Evolutionary conservation across 2,113 vertebrate genomes (phyloP).

Genomic region (Colius striatus): DNA sequence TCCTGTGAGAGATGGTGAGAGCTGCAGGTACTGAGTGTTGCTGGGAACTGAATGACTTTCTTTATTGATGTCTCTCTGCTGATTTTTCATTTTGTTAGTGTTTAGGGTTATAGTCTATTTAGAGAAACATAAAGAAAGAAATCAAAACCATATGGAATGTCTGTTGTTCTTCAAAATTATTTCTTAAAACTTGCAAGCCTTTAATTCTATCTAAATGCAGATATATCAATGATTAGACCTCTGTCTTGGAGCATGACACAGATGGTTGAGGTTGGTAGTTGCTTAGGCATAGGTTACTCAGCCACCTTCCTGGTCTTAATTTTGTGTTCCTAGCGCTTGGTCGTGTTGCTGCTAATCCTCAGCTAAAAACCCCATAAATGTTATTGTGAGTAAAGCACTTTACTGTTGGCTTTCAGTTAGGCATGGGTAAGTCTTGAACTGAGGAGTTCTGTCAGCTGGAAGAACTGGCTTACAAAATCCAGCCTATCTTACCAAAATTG

Average conservation of each 20-base stretch:
- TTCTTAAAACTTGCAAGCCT: neutral
- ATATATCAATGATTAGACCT: neutral
- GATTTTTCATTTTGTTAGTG: neutral
- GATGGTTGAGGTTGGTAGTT: neutral
- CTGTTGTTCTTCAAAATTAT: neutral
- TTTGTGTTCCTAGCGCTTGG: neutral
- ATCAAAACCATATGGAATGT: accelerated
- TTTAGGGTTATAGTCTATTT: neutral
- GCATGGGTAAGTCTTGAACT: neutral
- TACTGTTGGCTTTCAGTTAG: neutral
- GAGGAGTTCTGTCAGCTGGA: neutral
- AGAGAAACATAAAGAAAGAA: neutral
- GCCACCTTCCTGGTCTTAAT: neutral
- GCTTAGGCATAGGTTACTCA: neutral
- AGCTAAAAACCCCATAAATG: neutral
- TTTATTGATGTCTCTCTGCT: accelerated
- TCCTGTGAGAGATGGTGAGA: neutral
- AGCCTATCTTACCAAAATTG: neutral
- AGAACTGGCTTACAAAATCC: neutral
- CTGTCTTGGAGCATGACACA: neutral
- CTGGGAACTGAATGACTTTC: neutral
- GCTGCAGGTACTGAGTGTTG: neutral
- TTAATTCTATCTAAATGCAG: neutral
- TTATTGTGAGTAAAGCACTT: neutral
- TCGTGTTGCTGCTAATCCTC: neutral